phyloP scores from a whole-genome alignment of 2,888 invertebrate species.

The Agapetus fuscipes region DNA sequence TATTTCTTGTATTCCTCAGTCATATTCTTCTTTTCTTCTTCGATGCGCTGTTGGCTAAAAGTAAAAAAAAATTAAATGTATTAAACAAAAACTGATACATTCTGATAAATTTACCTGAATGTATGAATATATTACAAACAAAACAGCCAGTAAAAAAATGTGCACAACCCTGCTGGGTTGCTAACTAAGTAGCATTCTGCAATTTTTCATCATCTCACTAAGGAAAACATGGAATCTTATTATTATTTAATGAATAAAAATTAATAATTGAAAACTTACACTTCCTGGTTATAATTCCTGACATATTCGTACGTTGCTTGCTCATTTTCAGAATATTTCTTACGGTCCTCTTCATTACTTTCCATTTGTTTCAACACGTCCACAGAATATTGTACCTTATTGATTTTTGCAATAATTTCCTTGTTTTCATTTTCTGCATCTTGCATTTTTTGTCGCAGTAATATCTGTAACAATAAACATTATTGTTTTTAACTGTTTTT shows the following conservation, averaged over 20 bases:
- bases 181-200: too few species aligned
- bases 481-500: too few species aligned
- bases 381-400: slow-evolving; percentile 5
- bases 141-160: too few species aligned
- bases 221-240: too few species aligned
- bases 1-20: slow-evolving; percentile 11
- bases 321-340: slow-evolving; percentile 2
- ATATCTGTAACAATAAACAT: slow-evolving; percentile 6
- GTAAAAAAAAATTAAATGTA: slow-evolving; percentile 3
- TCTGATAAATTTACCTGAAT: too few species aligned
- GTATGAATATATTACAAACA: too few species aligned
- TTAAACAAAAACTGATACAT: too few species aligned
- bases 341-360: slow-evolving; percentile 2
- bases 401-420: slow-evolving; percentile 1
- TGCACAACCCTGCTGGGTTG: too few species aligned
- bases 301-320: slow-evolving; percentile 11
- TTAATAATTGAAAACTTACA: slow-evolving; percentile 11
- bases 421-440: slow-evolving; percentile 5
- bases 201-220: too few species aligned
- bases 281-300: slow-evolving; percentile 9
- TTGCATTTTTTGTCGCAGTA: slow-evolving; percentile 6
- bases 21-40: slow-evolving; percentile 11
- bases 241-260: too few species aligned
- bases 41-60: slow-evolving; percentile 9
- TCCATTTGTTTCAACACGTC: slow-evolving; percentile 11